Percentiles rank a stretch among this genome's conserved stretches.
These are phyloP conservation scores for Astreopora myriophthalma DNA, from an alignment of 64 coral and sea anemone genomes.

Conservation along the genomic window DNA sequence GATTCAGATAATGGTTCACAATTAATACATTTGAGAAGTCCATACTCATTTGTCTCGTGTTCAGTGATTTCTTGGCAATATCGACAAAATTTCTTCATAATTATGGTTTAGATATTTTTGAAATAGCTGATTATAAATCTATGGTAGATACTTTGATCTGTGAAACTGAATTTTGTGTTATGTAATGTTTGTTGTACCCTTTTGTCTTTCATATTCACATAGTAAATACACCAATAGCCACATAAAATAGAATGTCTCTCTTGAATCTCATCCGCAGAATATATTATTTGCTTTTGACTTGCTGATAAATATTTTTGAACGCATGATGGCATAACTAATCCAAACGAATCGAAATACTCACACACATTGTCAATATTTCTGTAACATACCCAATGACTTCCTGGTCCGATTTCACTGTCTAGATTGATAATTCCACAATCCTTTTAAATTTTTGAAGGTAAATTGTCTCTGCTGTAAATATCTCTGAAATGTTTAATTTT, in stretches of 20 bases:
- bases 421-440: conserved; percentile 65
- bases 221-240: not conserved
- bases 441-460: conserved; percentile 36
- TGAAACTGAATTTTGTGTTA: not conserved
- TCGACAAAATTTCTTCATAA: too few relatives aligned
- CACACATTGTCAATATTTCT: not conserved
- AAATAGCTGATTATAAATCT: not conserved
- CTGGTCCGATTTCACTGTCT: too few relatives aligned
- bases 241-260: not conserved
- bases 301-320: not conserved
- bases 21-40: too few relatives aligned
- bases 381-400: too few relatives aligned
- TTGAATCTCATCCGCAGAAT: too few relatives aligned
- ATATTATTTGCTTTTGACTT: not conserved
- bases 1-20: too few relatives aligned
- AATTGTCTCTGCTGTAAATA: conserved; percentile 21
- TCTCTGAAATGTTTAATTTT: too few relatives aligned
- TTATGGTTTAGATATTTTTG: not conserved
- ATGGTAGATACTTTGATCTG: not conserved
- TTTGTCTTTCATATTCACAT: too few relatives aligned
- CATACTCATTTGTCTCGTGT: too few relatives aligned
- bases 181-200: not conserved
- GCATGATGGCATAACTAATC: not conserved
- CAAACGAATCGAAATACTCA: not conserved
- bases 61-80: too few relatives aligned